Percentiles rank a stretch among this genome's conserved stretches.
Conservation (phyloP, 2,113 vertebrate species). For the Bostrychus sinensis region DNA sequence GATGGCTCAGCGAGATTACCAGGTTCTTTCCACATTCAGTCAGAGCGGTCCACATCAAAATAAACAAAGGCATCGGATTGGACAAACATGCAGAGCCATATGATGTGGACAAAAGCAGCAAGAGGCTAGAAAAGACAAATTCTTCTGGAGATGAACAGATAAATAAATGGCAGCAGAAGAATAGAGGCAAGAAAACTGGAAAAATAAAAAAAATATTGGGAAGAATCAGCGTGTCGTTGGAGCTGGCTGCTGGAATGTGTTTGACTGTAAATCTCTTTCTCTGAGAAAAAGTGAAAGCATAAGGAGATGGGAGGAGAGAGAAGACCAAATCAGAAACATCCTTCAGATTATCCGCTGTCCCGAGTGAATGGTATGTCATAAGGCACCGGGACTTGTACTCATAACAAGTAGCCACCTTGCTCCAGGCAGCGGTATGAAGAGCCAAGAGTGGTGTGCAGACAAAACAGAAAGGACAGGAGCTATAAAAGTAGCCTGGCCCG, state of each 20-base stretch:
- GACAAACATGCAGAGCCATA: not conserved
- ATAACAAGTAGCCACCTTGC: not conserved
- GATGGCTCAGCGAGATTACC: not conserved
- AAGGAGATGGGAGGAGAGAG: slow-evolving; percentile 15
- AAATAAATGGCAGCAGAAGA: slow-evolving; percentile 16
- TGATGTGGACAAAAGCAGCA: slow-evolving; percentile 10
- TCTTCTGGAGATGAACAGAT: slow-evolving; percentile 17
- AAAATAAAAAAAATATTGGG: slow-evolving; percentile 36
- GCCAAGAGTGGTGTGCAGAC: too few relatives aligned
- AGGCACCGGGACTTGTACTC: not conserved
- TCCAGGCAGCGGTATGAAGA: not conserved
- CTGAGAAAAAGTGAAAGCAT: slow-evolving; percentile 53
- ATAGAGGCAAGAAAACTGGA: slow-evolving; percentile 10
- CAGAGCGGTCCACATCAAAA: not conserved
- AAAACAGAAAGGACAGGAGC: not conserved
- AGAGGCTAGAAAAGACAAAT: slow-evolving; percentile 13
- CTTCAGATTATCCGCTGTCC: slow-evolving; percentile 17
- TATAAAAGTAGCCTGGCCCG: not conserved
- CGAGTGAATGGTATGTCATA: slow-evolving; percentile 4
- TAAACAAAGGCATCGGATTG: not conserved
- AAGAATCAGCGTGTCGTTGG: slow-evolving; percentile 20
- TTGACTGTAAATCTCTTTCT: slow-evolving; percentile 65
- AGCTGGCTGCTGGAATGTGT: slow-evolving; percentile 53
- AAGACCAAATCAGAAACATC: slow-evolving; percentile 42
- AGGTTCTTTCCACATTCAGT: slow-evolving; percentile 10